Conservation (phyloP, 2,113 vertebrate genomes). For the Coracopsis vasa region DNA sequence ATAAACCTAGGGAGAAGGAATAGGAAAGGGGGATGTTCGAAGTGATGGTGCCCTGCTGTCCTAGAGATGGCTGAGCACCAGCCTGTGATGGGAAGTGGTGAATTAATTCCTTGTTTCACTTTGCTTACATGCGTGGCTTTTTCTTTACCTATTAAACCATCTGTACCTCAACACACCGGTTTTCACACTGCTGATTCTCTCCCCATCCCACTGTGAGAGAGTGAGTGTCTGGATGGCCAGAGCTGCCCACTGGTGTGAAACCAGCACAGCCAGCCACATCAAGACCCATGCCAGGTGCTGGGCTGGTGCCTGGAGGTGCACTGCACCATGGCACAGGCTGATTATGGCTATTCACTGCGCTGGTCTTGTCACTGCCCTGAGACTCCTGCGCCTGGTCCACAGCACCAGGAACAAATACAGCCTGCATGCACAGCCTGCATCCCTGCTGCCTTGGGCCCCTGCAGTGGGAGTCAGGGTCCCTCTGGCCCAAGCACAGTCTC, state of each 20-base stretch:
- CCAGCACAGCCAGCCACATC: background rate
- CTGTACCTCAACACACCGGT: fast-evolving
- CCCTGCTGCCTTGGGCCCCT: background rate
- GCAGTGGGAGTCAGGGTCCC: fast-evolving
- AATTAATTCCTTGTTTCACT: background rate
- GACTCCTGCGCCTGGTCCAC: fast-evolving
- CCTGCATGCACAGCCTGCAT: no score
- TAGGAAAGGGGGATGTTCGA: fast-evolving
- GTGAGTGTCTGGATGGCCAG: fast-evolving
- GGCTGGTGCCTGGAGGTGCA: background rate
- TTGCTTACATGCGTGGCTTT: fast-evolving
- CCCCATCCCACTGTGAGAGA: fast-evolving
- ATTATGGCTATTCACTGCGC: fast-evolving
- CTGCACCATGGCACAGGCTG: fast-evolving
- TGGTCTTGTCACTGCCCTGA: background rate
- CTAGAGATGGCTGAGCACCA: background rate
- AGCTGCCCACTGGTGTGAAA: background rate
- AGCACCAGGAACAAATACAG: background rate
- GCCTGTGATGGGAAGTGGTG: background rate
- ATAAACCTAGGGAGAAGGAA: background rate
- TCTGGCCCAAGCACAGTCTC: background rate
- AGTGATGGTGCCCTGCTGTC: background rate
- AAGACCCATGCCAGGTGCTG: fast-evolving
- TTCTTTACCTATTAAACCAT: background rate
- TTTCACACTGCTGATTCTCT: fast-evolving